phyloP scores from a whole-genome alignment of 2,797 vertebrate species.

The Lacerta agilis region DNA sequence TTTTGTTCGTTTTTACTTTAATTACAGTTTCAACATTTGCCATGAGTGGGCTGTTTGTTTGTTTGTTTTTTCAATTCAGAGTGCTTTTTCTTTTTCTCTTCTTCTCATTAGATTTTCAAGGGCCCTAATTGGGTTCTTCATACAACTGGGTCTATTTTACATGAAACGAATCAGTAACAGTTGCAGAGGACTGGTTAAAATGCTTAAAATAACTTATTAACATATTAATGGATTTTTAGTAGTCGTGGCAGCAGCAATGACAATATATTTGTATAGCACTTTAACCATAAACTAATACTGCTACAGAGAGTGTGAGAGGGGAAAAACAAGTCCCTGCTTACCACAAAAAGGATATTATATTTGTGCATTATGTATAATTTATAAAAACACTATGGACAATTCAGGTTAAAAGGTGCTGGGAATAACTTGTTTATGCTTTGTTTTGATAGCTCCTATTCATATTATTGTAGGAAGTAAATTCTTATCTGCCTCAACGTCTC shows the following conservation, averaged over 20 bases:
- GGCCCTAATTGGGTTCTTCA: constrained; percentile 24
- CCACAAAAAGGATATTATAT: not conserved
- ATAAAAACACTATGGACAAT: not conserved
- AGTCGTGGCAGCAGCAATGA: not conserved
- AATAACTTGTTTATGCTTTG: not conserved
- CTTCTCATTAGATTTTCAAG: constrained; percentile 37
- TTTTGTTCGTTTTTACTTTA: not conserved
- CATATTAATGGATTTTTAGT: constrained; percentile 16
- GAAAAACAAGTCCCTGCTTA: not conserved
- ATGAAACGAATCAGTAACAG: constrained; percentile 35
- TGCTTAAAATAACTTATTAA: constrained; percentile 31
- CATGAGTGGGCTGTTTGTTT: not conserved
- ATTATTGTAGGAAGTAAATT: not conserved
- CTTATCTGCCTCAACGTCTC: not conserved
- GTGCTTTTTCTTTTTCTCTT: not conserved
- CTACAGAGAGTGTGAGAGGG: not conserved
- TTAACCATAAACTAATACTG: constrained; percentile 21
- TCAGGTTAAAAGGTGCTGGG: no score
- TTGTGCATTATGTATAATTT: not conserved
- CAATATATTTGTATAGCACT: not conserved
- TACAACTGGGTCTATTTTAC: constrained; percentile 22
- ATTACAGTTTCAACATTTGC: constrained; percentile 45
- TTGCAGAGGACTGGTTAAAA: constrained; percentile 30
- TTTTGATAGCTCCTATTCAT: not conserved
- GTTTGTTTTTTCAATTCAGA: not conserved